These are phyloP conservation scores for Chlorodrepanis virens DNA, from an alignment of 2,113 vertebrate species.

Conservation along the genomic window DNA sequence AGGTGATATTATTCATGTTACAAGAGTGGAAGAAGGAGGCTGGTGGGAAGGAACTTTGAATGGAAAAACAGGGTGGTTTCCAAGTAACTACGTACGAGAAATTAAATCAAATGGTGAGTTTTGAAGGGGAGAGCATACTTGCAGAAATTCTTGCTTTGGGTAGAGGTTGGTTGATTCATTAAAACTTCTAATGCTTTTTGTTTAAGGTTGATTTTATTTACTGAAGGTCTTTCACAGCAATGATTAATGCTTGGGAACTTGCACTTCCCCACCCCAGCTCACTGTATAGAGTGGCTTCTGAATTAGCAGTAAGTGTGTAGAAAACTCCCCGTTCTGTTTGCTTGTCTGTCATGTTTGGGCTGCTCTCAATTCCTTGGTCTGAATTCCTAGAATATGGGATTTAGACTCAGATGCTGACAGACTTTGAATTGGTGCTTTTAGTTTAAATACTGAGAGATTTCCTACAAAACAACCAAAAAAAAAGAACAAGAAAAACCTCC, in stretches of 20 bases:
- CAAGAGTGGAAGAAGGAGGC: constrained; percentile 93
- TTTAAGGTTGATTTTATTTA: not conserved
- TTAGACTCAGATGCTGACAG: not conserved
- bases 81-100: constrained; percentile 97
- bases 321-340: not conserved
- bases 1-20: constrained; percentile 93
- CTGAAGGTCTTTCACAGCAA: not conserved
- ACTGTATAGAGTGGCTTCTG: not conserved
- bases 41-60: constrained; percentile 95
- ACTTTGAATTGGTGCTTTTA: not conserved
- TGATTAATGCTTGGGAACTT: not conserved
- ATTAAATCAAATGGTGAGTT: constrained; percentile 91
- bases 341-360: not conserved
- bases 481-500: not conserved
- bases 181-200: not conserved
- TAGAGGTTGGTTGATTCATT: not conserved
- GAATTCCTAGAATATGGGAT: not conserved
- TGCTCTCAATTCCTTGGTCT: not conserved
- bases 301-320: not conserved
- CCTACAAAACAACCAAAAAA: not conserved
- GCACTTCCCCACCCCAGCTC: accelerated
- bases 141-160: not conserved
- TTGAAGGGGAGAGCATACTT: not conserved
- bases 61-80: constrained; percentile 95
- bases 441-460: not conserved